Conservation (phyloP, 2,888 invertebrate genomes). For the Euplagia quadripunctaria region DNA sequence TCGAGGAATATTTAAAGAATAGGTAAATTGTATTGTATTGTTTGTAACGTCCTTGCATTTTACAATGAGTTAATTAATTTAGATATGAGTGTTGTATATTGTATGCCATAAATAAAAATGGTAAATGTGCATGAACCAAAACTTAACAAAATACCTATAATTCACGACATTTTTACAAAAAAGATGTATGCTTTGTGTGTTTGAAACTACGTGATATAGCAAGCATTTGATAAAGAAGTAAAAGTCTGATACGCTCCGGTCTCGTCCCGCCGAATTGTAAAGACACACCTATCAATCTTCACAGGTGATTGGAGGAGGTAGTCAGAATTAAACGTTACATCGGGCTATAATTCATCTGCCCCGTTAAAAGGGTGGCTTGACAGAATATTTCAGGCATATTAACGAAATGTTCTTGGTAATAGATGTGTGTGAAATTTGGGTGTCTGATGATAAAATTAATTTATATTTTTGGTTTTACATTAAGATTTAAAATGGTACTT, state of each 20-base stretch:
- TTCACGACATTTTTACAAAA: too few relatives aligned
- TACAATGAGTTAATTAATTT: too few relatives aligned
- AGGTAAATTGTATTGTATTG: too few relatives aligned
- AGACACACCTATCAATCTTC: neutral
- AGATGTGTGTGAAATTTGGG: neutral
- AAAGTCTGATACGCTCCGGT: neutral
- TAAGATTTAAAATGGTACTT: neutral
- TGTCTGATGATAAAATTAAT: neutral
- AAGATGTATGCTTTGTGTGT: too few relatives aligned
- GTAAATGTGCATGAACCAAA: too few relatives aligned
- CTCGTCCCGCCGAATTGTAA: neutral
- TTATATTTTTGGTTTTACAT: neutral
- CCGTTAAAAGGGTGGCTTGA: slow-evolving; percentile 5
- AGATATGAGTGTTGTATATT: too few relatives aligned
- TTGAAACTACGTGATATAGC: too few relatives aligned
- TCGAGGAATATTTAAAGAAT: too few relatives aligned
- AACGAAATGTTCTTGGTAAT: neutral
- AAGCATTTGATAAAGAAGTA: neutral
- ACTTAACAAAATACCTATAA: too few relatives aligned
- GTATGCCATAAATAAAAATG: too few relatives aligned
- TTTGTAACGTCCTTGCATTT: too few relatives aligned
- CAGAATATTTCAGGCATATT: slow-evolving; percentile 3
- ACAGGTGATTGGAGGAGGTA: slow-evolving; percentile 12
- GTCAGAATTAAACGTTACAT: slow-evolving; percentile 16
- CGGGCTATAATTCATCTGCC: slow-evolving; percentile 18